phyloP scores from a whole-genome alignment of 2,113 vertebrate genomes.

The Leucoraja erinaceus region DNA sequence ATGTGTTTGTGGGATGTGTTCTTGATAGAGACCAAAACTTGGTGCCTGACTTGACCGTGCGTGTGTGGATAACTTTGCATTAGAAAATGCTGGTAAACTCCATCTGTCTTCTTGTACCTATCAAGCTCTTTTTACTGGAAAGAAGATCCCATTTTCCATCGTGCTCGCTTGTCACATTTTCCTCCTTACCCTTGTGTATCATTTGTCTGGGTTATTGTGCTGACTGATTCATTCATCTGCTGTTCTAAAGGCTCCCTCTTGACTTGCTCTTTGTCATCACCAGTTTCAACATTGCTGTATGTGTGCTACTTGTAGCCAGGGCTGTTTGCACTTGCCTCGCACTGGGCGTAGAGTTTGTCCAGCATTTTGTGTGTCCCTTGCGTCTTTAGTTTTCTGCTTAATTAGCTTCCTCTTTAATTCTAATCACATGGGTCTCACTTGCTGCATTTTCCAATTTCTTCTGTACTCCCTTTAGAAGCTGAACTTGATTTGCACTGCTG shows the following conservation, averaged over 20 bases:
- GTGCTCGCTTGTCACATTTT: background rate
- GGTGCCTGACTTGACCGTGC: background rate
- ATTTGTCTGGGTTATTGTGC: background rate
- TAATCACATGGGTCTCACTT: background rate
- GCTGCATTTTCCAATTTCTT: background rate
- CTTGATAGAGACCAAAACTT: too few species aligned
- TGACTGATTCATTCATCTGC: slow-evolving; percentile 1
- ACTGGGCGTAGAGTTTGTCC: background rate
- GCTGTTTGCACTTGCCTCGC: background rate
- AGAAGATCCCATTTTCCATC: background rate
- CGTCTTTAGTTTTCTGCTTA: background rate
- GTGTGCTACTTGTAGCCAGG: background rate
- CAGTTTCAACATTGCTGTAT: background rate
- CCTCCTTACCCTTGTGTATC: background rate
- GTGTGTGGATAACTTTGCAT: background rate
- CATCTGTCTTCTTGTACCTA: background rate
- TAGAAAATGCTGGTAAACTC: background rate
- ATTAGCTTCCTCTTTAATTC: background rate
- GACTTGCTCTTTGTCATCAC: background rate
- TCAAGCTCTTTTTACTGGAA: background rate
- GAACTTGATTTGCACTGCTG: background rate
- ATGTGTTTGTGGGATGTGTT: too few species aligned
- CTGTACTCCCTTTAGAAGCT: background rate
- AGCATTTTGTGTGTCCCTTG: background rate
- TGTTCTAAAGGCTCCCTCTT: background rate